These are phyloP conservation scores for Leguminivora glycinivorella DNA, from an alignment of 1,140 invertebrate species.

Conservation along the genomic window DNA sequence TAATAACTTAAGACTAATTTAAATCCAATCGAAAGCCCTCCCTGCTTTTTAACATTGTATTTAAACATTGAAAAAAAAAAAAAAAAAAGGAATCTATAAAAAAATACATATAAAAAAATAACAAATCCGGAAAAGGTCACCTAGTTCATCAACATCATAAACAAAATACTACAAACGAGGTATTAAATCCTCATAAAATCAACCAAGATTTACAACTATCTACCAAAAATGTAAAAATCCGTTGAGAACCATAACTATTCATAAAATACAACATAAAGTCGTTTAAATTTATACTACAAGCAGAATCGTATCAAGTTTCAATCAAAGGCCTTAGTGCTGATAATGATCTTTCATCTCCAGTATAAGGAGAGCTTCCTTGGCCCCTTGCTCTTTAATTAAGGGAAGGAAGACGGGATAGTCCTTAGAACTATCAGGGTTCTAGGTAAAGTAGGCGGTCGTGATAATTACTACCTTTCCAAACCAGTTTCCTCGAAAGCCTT, in stretches of 20 bases:
- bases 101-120: background rate
- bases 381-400: background rate
- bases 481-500: conserved; percentile 27
- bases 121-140: background rate
- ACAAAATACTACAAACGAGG: background rate
- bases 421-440: conserved; percentile 17
- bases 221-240: conserved; percentile 8
- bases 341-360: conserved; percentile 42
- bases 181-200: conserved; percentile 20
- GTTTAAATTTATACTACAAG: conserved; percentile 40
- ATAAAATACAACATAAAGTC: conserved; percentile 18
- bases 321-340: conserved; percentile 44
- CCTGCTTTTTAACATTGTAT: too few relatives aligned
- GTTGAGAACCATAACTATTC: conserved; percentile 18
- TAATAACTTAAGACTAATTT: too few relatives aligned
- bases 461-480: conserved; percentile 29
- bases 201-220: conserved; percentile 9
- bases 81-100: background rate
- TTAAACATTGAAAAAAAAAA: background rate
- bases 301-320: conserved; percentile 48
- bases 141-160: background rate
- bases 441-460: background rate
- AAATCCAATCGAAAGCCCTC: too few relatives aligned
- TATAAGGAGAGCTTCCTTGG: conserved; percentile 30
- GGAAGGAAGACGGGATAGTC: background rate